Percentiles rank a stretch among this genome's conserved stretches.
Conservation (phyloP, 2,888 invertebrate species). For the Erpobdella octoculata region DNA sequence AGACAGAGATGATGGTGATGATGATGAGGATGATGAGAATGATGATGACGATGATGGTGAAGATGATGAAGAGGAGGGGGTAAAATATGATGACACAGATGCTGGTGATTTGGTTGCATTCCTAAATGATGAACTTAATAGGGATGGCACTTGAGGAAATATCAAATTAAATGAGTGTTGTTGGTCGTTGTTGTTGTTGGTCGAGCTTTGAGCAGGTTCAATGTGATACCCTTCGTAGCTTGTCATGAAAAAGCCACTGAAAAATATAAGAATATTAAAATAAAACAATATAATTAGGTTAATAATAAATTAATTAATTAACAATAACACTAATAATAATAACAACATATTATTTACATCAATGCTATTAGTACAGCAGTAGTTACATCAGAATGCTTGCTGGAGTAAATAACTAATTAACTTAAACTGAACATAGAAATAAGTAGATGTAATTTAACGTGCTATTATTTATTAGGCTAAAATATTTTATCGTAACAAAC, state of each 20-base stretch:
- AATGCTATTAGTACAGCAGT: too few species aligned
- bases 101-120: slow-evolving; percentile 3
- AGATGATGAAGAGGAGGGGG: neutral
- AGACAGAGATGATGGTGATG: neutral
- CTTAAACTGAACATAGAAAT: too few species aligned
- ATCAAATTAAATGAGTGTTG: neutral
- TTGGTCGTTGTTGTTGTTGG: neutral
- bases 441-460: too few species aligned
- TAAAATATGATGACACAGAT: neutral
- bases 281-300: too few species aligned
- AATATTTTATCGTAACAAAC: too few species aligned
- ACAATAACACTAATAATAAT: too few species aligned
- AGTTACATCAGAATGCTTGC: too few species aligned
- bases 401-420: too few species aligned
- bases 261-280: too few species aligned
- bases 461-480: too few species aligned
- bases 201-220: slow-evolving; percentile 8
- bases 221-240: slow-evolving; percentile 14
- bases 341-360: too few species aligned
- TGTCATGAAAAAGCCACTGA: slow-evolving; percentile 20
- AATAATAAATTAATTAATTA: too few species aligned
- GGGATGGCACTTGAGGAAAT: slow-evolving; percentile 15
- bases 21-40: slow-evolving; percentile 17
- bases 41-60: slow-evolving; percentile 2
- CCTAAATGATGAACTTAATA: slow-evolving; percentile 6